Conservation (phyloP, 35 echinoderm and acorn worm genomes). For the Diadema setosum region DNA sequence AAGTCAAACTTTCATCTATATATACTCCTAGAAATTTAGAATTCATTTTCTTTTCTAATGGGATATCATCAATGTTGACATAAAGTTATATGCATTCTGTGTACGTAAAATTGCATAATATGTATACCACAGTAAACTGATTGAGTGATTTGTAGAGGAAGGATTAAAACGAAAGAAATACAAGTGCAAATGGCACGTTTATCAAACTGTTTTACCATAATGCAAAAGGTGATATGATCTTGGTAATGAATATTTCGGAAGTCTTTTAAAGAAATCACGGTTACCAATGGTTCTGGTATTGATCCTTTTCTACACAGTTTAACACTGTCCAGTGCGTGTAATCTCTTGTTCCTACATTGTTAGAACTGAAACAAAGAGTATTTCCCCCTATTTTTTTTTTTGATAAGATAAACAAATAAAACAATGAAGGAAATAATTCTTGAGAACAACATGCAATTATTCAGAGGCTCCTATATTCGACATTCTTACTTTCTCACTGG, state of each 20-base stretch:
- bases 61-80: conserved; percentile 14
- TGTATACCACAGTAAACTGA: background rate
- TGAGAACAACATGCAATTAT: background rate
- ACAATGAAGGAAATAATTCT: background rate
- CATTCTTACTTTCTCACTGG: no score
- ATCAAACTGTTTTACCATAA: no score
- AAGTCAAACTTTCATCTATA: no score
- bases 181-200: no score
- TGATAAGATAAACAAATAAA: no score
- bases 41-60: no score
- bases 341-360: conserved; percentile 23
- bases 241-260: conserved; percentile 14
- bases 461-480: background rate
- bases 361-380: background rate
- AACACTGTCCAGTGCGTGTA: conserved; percentile 51
- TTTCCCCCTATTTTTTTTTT: no score
- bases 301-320: conserved; percentile 33
- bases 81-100: background rate
- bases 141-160: background rate
- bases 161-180: conserved; percentile 30
- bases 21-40: no score
- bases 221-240: no score
- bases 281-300: background rate
- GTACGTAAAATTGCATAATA: conserved; percentile 16
- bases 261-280: background rate